Percentiles rank a stretch among this genome's conserved stretches.
These are phyloP conservation scores for Ciconia nigra DNA, from an alignment of 2,797 vertebrate genomes.

Conservation along the genomic window DNA sequence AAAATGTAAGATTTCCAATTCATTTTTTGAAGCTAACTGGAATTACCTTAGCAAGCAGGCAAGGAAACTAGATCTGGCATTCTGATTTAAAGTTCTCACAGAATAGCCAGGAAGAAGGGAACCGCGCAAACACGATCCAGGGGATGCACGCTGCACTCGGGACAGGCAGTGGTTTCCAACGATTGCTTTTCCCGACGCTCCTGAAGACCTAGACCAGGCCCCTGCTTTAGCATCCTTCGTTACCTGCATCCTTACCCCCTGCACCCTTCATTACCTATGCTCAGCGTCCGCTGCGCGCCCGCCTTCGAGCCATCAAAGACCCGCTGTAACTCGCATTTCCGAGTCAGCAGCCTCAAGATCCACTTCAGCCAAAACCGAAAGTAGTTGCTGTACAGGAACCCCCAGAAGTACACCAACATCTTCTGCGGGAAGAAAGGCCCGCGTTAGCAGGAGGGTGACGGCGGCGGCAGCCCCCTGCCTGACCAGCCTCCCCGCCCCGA, in stretches of 20 bases:
- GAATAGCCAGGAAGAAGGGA: fast-evolving
- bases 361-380: constrained; percentile 94
- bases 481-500: background rate
- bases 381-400: constrained; percentile 86
- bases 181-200: fast-evolving
- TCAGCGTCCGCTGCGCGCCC: constrained; percentile 82
- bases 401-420: constrained; percentile 86
- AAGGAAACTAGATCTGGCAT: fast-evolving
- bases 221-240: background rate
- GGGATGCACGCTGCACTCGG: fast-evolving
- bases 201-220: background rate
- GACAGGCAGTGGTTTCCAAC: background rate
- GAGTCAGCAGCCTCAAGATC: constrained; percentile 85
- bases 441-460: background rate
- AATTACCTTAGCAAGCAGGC: background rate
- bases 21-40: background rate
- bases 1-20: fast-evolving
- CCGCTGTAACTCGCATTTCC: constrained; percentile 92
- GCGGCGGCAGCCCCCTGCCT: background rate
- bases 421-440: constrained; percentile 50
- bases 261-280: constrained; percentile 77
- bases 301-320: constrained; percentile 78
- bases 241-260: constrained; percentile 69
- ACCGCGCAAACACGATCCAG: fast-evolving
- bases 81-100: fast-evolving